Evolutionary conservation across 2,888 invertebrate species (phyloP), one percentile per base, ranked within the genome.

Genomic region (Cryptocheilus praepositus): DNA sequence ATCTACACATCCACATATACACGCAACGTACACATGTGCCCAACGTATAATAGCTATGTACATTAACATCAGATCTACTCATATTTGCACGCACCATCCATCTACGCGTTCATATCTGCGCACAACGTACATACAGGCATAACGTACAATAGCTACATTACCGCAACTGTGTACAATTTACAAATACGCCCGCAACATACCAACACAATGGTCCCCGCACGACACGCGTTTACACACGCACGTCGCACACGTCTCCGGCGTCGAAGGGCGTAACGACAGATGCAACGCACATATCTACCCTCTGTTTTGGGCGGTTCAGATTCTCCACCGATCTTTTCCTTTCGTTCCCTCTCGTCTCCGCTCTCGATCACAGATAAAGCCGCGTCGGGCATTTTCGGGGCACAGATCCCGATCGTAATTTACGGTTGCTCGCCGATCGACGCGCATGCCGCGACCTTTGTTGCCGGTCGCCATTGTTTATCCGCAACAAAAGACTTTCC

Each of bases 231-330:
- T n/a, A n/a, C n/a, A n/a, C n/a, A n/a, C n/a, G n/a, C 53, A 49
- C 55, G 52, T 44, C 28, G 43, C 57, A 49, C 63, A 44, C 64
- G 61, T 25, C 70, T 71, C 67, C 36, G 36, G 3, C 66, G 72
- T 74, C 75, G 71, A 78, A 74, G 88, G 87, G 88, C 88, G 88
- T 86, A 84, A 85, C 87, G 87, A 88, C 88, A 88, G 88, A 88
- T 88, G 88, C 87, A 86, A 81, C 84, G 77, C 81, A 84, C 82
- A 74, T 85, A 86, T 85, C 84, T 85, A 84, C 86, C 87, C 87
- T 83, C 79, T 67, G 75, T 67, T 62, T 61, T 68, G 80, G 82
- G 84, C 84, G 85, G 79, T 79, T 76, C 80, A 80, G 83, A 84
- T 83, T 81, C 76, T 81, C 77, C 65, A 73, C 82, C 71, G 83